Evolutionary conservation across 2,113 vertebrate genomes (phyloP).

Genomic region (Rousettus leschenaultii): DNA sequence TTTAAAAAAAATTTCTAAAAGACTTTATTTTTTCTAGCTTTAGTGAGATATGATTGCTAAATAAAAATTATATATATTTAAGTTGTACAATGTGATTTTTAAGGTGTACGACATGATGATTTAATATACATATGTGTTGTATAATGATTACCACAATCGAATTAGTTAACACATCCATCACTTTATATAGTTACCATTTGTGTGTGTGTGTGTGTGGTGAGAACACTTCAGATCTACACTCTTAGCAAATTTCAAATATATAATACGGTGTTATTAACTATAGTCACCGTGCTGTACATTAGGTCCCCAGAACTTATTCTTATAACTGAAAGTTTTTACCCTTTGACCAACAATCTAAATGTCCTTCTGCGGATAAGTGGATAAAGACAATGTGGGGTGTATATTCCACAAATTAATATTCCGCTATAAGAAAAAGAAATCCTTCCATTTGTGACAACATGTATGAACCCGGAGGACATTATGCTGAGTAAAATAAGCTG

Average conservation of each 20-base stretch:
- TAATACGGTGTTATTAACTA: neutral
- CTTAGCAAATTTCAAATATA: neutral
- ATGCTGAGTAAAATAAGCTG: neutral
- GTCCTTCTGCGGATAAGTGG: neutral
- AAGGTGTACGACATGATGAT: neutral
- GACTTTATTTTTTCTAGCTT: neutral
- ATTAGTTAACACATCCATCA: neutral
- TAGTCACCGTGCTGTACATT: neutral
- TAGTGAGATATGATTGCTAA: neutral
- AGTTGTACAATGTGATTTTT: neutral
- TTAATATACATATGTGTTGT: neutral
- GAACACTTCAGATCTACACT: neutral
- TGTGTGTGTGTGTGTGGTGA: neutral
- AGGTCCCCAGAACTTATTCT: neutral
- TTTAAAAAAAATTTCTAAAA: neutral
- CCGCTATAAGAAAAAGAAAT: neutral
- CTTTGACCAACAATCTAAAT: neutral
- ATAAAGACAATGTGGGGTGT: neutral
- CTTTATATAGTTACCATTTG: neutral
- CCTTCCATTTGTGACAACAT: neutral
- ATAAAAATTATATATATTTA: neutral
- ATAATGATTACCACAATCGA: neutral
- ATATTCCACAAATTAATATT: slow-evolving; percentile 1
- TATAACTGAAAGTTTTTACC: neutral
- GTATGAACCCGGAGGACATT: neutral